Conservation (phyloP, 2,113 vertebrate species). For the Barnardius zonarius region DNA sequence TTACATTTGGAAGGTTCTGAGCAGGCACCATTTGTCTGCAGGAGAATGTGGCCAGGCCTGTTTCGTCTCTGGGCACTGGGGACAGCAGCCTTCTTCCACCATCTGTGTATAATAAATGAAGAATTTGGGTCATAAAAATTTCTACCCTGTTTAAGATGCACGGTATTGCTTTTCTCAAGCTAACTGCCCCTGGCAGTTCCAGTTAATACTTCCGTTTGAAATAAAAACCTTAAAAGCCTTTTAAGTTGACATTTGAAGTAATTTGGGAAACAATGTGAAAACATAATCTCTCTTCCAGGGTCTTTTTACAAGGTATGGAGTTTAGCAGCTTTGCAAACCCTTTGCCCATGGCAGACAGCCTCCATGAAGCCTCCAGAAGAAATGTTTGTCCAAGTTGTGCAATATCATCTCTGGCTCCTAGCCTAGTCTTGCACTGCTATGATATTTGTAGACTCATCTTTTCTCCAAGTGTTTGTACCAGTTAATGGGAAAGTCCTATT, state of each 20-base stretch:
- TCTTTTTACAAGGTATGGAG: conserved; percentile 55
- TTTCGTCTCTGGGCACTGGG: conserved; percentile 42
- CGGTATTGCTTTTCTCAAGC: conserved; percentile 75
- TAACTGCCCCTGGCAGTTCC: conserved; percentile 75
- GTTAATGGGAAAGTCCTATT: background rate
- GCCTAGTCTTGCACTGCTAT: background rate
- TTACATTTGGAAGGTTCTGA: background rate
- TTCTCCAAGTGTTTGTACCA: background rate
- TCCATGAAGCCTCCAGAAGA: background rate
- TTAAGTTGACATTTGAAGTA: conserved; percentile 74
- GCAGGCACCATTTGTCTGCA: background rate
- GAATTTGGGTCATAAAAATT: conserved; percentile 79
- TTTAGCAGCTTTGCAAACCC: background rate
- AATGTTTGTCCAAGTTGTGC: background rate
- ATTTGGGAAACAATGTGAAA: conserved; percentile 74
- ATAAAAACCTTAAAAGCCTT: conserved; percentile 73
- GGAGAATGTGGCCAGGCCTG: background rate
- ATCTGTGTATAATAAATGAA: conserved; percentile 77
- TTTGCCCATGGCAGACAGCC: background rate
- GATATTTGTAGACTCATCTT: background rate
- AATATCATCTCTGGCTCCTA: background rate
- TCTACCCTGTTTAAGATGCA: conserved; percentile 75
- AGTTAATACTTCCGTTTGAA: conserved; percentile 78
- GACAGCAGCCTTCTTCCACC: conserved; percentile 62
- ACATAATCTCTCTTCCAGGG: conserved; percentile 66